phyloP scores from a whole-genome alignment of 2,888 invertebrate species.

The Chaetogeoica ovagalla region DNA sequence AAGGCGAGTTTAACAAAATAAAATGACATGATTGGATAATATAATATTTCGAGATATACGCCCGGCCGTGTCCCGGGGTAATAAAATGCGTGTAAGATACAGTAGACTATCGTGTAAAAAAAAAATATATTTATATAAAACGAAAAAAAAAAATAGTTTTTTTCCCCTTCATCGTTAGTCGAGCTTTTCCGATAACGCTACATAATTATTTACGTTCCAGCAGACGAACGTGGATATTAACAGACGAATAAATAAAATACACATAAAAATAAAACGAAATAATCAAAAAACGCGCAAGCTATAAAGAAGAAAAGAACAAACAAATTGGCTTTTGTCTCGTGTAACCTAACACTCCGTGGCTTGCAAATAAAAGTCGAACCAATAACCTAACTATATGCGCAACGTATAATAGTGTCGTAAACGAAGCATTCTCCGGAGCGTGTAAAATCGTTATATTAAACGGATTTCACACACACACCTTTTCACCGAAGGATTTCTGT shows the following conservation, averaged over 20 bases:
- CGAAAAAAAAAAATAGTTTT: no score
- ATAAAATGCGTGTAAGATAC: background rate
- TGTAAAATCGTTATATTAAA: constrained; percentile 5
- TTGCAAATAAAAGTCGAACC: background rate
- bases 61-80: background rate
- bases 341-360: background rate
- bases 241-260: background rate
- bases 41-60: constrained; percentile 13
- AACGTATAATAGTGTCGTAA: no score
- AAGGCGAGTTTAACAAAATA: background rate
- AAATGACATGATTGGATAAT: constrained; percentile 6
- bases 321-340: background rate
- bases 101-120: background rate
- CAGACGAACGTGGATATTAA: no score
- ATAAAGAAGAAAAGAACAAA: no score
- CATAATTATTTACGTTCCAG: no score
- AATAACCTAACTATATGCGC: constrained; percentile 7
- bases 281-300: background rate
- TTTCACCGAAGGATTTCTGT: no score
- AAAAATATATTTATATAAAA: no score
- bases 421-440: background rate
- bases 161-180: background rate
- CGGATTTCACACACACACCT: background rate
- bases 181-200: background rate
- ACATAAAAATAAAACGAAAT: background rate